A percentile compares a stretch with the other conserved stretches of the same genome.
Conservation (phyloP, 2,888 invertebrate species). For the Minunthozetes semirufus region DNA sequence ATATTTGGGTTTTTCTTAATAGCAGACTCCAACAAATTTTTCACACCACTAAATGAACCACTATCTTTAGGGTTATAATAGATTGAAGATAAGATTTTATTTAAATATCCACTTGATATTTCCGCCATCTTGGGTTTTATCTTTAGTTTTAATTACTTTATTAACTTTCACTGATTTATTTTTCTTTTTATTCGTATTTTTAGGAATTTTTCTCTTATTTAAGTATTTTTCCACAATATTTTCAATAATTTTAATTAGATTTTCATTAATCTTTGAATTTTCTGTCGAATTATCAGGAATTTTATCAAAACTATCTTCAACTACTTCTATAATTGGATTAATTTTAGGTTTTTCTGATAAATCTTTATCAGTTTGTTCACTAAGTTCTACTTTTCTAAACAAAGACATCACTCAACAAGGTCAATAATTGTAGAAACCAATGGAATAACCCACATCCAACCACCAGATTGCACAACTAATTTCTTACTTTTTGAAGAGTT, state of each 20-base stretch:
- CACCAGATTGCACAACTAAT: conserved; percentile 9
- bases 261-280: too few relatives aligned
- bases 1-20: not conserved
- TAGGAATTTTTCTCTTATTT: too few relatives aligned
- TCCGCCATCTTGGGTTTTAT: too few relatives aligned
- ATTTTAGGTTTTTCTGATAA: not conserved
- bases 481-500: too few relatives aligned
- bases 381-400: conserved; percentile 9
- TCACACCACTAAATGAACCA: not conserved
- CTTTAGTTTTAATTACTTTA: too few relatives aligned
- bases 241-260: too few relatives aligned
- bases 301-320: not conserved
- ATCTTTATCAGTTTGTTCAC: not conserved
- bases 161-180: too few relatives aligned
- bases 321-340: not conserved
- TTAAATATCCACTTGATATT: not conserved
- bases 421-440: not conserved
- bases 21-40: not conserved
- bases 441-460: conserved; percentile 12
- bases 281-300: too few relatives aligned
- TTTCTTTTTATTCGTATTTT: too few relatives aligned
- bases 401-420: not conserved
- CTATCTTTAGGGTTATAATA: not conserved
- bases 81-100: not conserved
- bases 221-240: too few relatives aligned